phyloP scores from a whole-genome alignment of 2,797 vertebrate species.

The Danio kyathit region DNA sequence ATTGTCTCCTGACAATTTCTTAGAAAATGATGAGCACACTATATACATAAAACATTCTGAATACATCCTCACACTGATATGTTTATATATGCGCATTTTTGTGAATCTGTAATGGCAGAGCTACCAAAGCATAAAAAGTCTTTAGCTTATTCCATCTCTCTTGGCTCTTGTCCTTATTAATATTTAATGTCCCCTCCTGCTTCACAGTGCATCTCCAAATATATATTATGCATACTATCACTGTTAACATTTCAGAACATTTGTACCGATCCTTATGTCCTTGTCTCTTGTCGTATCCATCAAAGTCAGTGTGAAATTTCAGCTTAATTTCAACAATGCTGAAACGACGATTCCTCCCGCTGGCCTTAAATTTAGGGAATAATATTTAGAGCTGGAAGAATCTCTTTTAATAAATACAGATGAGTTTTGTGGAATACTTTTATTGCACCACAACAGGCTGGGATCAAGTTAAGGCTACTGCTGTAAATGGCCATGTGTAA shows the following conservation, averaged over 20 bases:
- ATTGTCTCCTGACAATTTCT: not conserved
- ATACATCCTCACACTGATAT: not conserved
- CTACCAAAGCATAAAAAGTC: conserved; percentile 37
- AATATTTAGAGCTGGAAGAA: conserved; percentile 23
- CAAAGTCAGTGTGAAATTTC: conserved; percentile 16
- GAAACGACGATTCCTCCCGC: not conserved
- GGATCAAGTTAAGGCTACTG: conserved; percentile 16
- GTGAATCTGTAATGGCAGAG: conserved; percentile 21
- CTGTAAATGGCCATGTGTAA: not conserved
- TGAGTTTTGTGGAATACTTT: conserved; percentile 7
- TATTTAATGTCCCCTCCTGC: conserved; percentile 32
- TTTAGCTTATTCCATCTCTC: conserved; percentile 41
- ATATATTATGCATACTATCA: conserved; percentile 41
- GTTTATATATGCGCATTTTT: conserved; percentile 41
- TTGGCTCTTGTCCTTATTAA: conserved; percentile 43
- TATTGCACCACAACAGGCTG: conserved; percentile 33
- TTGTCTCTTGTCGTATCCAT: conserved; percentile 12
- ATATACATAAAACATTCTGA: conserved; percentile 6
- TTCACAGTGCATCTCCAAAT: conserved; percentile 12
- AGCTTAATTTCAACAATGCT: not conserved
- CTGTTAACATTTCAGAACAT: conserved; percentile 33
- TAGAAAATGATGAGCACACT: not conserved
- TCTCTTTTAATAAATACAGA: conserved; percentile 27
- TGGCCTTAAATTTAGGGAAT: not conserved
- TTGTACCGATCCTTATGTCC: conserved; percentile 7